Conservation (phyloP, 2,888 invertebrate genomes). For the Athalia circularis region DNA sequence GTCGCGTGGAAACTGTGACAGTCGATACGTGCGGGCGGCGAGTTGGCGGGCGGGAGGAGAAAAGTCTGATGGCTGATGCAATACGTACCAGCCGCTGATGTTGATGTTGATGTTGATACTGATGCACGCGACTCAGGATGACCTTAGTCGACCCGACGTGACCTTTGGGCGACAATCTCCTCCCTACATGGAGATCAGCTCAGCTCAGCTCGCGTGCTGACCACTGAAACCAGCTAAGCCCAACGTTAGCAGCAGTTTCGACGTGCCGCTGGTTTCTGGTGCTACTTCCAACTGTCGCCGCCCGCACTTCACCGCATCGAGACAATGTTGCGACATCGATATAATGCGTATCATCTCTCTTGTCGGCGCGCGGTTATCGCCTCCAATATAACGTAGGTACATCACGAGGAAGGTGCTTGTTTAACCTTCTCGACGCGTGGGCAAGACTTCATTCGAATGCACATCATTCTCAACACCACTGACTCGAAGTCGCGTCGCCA, state of each 20-base stretch:
- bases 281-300: conserved; percentile 17
- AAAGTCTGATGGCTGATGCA: conserved; percentile 39
- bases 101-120: too few species aligned
- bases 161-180: conserved; percentile 47
- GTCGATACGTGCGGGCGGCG: conserved; percentile 27
- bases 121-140: conserved; percentile 47
- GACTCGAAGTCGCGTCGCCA: neutral
- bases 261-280: neutral
- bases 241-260: neutral
- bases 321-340: conserved; percentile 51
- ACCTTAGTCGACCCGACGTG: conserved; percentile 45
- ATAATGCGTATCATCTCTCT: conserved; percentile 47
- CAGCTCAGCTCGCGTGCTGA: conserved; percentile 14
- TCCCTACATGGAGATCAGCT: conserved; percentile 46
- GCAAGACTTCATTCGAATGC: conserved; percentile 10
- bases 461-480: too few species aligned
- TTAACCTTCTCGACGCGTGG: conserved; percentile 17
- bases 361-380: conserved; percentile 38
- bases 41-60: conserved; percentile 9
- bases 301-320: conserved; percentile 39
- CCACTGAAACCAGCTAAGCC: neutral
- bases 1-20: conserved; percentile 43
- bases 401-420: neutral
- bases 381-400: conserved; percentile 3
- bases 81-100: neutral